Evolutionary conservation across 2,113 vertebrate genomes (phyloP).

Genomic region (Atherinomorus stipes): DNA sequence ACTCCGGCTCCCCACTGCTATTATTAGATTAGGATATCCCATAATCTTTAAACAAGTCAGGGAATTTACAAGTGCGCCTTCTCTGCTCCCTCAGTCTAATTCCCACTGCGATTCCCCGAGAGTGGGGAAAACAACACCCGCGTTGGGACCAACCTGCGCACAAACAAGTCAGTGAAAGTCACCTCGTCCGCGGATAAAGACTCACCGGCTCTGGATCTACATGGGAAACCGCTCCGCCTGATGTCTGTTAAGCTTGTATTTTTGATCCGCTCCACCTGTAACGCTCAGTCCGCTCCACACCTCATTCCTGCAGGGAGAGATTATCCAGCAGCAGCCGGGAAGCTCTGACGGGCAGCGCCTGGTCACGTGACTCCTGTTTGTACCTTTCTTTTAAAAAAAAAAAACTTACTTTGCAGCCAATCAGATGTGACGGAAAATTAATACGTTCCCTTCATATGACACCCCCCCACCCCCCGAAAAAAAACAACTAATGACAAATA

Average conservation of each 20-base stretch:
- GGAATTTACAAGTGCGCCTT: slow-evolving; percentile 24
- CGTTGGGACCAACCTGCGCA: background rate
- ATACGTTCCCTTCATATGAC: no score
- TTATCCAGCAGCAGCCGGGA: background rate
- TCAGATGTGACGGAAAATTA: background rate
- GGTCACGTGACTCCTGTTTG: slow-evolving; percentile 54
- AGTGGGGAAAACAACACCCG: slow-evolving; percentile 6
- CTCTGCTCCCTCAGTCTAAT: slow-evolving; percentile 22
- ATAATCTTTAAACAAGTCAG: slow-evolving; percentile 63
- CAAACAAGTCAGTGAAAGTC: slow-evolving; percentile 28
- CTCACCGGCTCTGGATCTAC: slow-evolving; percentile 44
- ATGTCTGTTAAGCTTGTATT: background rate
- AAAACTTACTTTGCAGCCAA: slow-evolving; percentile 1
- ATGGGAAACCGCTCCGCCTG: background rate
- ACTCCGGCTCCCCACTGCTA: slow-evolving; percentile 45
- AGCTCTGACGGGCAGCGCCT: slow-evolving; percentile 25
- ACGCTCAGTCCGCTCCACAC: slow-evolving; percentile 24
- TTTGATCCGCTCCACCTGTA: slow-evolving; percentile 65
- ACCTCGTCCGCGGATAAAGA: background rate
- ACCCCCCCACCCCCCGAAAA: no score
- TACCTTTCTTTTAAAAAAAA: slow-evolving; percentile 31
- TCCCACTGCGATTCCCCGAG: slow-evolving; percentile 12
- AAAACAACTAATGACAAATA: background rate
- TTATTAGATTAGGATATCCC: slow-evolving; percentile 68
- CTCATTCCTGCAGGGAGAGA: slow-evolving; percentile 48